phyloP scores from a whole-genome alignment of 2,113 vertebrate genomes.

The Phrynosoma platyrhinos region DNA sequence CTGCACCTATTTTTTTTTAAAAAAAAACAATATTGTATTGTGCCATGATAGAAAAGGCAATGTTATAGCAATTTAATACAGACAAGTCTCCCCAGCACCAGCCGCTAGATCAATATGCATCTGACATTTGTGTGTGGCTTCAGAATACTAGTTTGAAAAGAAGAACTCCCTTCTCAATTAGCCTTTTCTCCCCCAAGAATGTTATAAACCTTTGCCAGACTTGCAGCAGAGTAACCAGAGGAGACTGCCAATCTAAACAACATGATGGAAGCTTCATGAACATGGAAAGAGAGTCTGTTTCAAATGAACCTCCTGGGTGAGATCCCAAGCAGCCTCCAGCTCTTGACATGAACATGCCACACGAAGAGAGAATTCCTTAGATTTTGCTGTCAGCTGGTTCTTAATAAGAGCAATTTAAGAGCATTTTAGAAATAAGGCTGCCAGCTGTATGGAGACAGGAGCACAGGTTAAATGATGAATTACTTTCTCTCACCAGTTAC shows the following conservation, averaged over 20 bases:
- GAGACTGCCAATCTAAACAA: conserved; percentile 6
- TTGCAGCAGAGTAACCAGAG: background rate
- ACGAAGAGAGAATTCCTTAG: conserved; percentile 18
- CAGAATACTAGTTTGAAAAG: background rate
- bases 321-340: background rate
- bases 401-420: conserved; percentile 42
- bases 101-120: conserved; percentile 20
- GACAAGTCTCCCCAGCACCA: conserved; percentile 36
- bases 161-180: conserved; percentile 6
- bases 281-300: conserved; percentile 23
- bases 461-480: conserved; percentile 13
- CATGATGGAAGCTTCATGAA: background rate
- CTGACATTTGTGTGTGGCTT: conserved; percentile 36
- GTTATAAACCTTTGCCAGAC: background rate
- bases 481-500: background rate
- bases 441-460: conserved; percentile 13
- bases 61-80: conserved; percentile 38
- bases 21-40: background rate
- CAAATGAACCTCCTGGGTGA: conserved; percentile 34
- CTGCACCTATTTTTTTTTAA: background rate
- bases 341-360: background rate
- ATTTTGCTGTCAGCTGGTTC: conserved; percentile 38
- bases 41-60: background rate
- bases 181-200: background rate
- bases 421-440: conserved; percentile 23